Base-by-base conservation (phyloP, 2,113 vertebrate genomes). In the Pheucticus melanocephalus region DNA sequence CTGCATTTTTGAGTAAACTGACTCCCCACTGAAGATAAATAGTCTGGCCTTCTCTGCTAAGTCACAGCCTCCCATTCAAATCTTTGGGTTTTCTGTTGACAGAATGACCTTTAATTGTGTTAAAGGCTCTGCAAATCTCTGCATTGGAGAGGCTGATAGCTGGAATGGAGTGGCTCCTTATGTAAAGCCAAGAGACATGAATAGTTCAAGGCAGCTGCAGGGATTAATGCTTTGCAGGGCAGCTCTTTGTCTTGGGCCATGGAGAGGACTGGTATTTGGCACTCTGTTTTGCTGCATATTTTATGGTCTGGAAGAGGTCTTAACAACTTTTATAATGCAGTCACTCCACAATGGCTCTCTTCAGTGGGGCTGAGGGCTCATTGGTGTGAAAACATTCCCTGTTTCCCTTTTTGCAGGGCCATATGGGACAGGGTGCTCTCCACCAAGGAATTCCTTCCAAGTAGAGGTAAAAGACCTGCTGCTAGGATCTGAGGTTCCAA, bases 221-320 rank as follows among this genome's bases (percentile, higher is more conserved):
- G 95, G 96, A 96, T 97, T 97, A 97, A 95, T 94, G 88, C 92
- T 81, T 96, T 93, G 94, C 94, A 96, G 96, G 90, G 93, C 61
- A 6, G 85, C 92, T 94, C 94, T 96, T 97, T 97, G 96, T 97
- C 92, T 97, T 84, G 80, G 94, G 90, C 85, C 88, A 88, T 81
- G 86, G 92, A 96, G 79, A 88, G 92, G 88, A 92, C 93, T 94
- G 95, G 95, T 96, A 96, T 96, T 97, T 97, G 96, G 94, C 95
- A 93, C 76, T 94, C 92, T 50, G 82, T 64, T 95, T 97, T 83
- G 88, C 95, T 97, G 94, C 94, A 97, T 97, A 97, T 96, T 97
- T 96, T 96, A 96, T 97, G 94, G 95, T 97, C 95, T 97, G 94
- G 94, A 96, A 96, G 92, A 96, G 92, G 92, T 79, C 94, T 97